Conservation (phyloP, 2,797 vertebrate genomes). For the Rhadinocentrus ornatus region DNA sequence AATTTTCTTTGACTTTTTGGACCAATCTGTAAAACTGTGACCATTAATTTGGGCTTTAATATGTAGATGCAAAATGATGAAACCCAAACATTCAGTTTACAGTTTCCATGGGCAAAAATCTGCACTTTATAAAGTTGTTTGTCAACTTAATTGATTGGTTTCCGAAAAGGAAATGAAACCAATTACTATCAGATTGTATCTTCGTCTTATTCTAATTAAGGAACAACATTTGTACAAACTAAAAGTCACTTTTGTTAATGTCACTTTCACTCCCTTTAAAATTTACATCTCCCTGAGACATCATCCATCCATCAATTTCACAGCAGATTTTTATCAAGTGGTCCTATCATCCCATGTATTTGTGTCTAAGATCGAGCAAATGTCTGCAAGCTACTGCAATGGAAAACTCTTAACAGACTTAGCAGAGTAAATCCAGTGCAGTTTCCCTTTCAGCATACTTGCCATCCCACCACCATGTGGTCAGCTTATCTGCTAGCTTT, state of each 20-base stretch:
- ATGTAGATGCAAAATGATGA: not conserved
- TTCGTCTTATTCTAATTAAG: too few relatives aligned
- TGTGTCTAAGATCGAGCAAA: not conserved
- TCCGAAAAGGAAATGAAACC: not conserved
- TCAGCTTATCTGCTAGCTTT: conserved; percentile 65
- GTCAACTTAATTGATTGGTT: not conserved
- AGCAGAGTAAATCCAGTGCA: conserved; percentile 32
- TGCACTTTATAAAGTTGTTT: not conserved
- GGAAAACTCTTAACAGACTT: conserved; percentile 34
- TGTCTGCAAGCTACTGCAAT: not conserved
- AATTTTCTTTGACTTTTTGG: not conserved
- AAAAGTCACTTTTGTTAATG: not conserved
- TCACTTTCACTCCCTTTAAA: not conserved
- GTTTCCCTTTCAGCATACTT: conserved; percentile 31
- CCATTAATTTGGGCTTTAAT: not conserved
- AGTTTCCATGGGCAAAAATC: not conserved
- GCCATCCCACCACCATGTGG: conserved; percentile 24
- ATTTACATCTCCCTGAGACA: not conserved
- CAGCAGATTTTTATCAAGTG: not conserved
- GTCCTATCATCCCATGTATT: not conserved
- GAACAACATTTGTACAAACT: not conserved
- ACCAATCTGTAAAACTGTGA: not conserved
- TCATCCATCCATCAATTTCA: not conserved
- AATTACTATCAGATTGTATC: not conserved
- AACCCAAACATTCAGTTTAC: not conserved